phyloP scores from a whole-genome alignment of 1,140 invertebrate species.

The Bombus affinis region DNA sequence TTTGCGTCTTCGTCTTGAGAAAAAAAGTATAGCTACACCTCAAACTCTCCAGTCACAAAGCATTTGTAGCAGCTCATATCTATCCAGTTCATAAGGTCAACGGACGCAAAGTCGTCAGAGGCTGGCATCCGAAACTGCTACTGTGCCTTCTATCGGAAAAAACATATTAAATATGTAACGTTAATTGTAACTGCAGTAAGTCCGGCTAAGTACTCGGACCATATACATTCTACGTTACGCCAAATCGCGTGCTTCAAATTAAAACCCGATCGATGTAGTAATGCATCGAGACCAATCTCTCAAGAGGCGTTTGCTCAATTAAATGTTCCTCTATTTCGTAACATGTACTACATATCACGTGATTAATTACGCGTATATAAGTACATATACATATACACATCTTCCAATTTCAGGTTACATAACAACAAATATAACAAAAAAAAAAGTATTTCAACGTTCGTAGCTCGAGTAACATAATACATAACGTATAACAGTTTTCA shows the following conservation, averaged over 20 bases:
- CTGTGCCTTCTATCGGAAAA: slow-evolving; percentile 78
- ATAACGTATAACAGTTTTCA: slow-evolving; percentile 21
- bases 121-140: slow-evolving; percentile 79
- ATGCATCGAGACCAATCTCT: neutral
- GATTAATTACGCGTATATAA: slow-evolving; percentile 12
- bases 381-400: neutral
- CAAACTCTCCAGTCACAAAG: slow-evolving; percentile 66
- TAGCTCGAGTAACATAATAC: neutral
- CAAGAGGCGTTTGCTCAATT: neutral
- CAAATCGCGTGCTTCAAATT: neutral
- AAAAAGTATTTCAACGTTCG: neutral
- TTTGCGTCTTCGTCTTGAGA: slow-evolving; percentile 61
- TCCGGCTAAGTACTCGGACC: slow-evolving; percentile 24
- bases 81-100: slow-evolving; percentile 76
- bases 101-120: slow-evolving; percentile 77
- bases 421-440: slow-evolving; percentile 26
- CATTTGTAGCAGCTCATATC: slow-evolving; percentile 58
- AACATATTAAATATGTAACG: slow-evolving; percentile 55
- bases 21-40: slow-evolving; percentile 75
- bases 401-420: neutral
- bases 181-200: slow-evolving; percentile 1
- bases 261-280: neutral
- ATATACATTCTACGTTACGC: neutral
- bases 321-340: neutral
- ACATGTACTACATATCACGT: slow-evolving; percentile 10